These are phyloP conservation scores for Scophthalmus maximus DNA, from an alignment of 2,113 vertebrate species.

Conservation along the genomic window DNA sequence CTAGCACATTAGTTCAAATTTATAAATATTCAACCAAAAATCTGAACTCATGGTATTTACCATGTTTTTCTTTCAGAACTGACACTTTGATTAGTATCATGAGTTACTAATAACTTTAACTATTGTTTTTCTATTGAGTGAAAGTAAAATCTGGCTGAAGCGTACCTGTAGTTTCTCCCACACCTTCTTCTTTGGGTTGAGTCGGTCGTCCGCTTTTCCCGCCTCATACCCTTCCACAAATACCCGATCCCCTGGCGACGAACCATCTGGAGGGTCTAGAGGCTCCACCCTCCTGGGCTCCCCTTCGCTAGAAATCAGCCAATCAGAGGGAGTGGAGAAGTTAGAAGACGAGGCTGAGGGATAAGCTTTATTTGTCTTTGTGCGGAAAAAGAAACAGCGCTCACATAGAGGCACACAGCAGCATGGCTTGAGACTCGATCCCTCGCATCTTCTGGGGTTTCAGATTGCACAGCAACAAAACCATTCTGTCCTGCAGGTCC, in stretches of 20 bases:
- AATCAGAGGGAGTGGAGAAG: not conserved
- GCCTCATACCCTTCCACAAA: slow-evolving; percentile 91
- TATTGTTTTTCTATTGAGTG: not conserved
- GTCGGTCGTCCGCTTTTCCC: slow-evolving; percentile 88
- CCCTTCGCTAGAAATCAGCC: slow-evolving; percentile 81
- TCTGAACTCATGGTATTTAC: too few relatives aligned
- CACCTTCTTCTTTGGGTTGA: slow-evolving; percentile 98
- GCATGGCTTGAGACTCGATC: slow-evolving; percentile 96
- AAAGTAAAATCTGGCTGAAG: not conserved
- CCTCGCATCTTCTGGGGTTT: slow-evolving; percentile 98
- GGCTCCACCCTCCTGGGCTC: slow-evolving; percentile 89
- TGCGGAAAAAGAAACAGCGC: slow-evolving; percentile 37
- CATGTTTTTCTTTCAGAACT: too few relatives aligned
- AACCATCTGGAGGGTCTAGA: slow-evolving; percentile 90
- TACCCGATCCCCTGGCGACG: slow-evolving; percentile 88
- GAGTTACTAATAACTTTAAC: too few relatives aligned
- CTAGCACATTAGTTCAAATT: too few relatives aligned
- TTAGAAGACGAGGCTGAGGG: not conserved
- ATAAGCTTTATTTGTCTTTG: not conserved
- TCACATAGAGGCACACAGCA: slow-evolving; percentile 93
- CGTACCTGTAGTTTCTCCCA: slow-evolving; percentile 97
- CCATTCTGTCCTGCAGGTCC: slow-evolving; percentile 89
- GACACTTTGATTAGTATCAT: too few relatives aligned
- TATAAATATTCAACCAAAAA: too few relatives aligned
- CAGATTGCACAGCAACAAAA: slow-evolving; percentile 94